These are phyloP conservation scores for Apodemia mormo DNA, from an alignment of 2,888 invertebrate species.

Conservation along the genomic window DNA sequence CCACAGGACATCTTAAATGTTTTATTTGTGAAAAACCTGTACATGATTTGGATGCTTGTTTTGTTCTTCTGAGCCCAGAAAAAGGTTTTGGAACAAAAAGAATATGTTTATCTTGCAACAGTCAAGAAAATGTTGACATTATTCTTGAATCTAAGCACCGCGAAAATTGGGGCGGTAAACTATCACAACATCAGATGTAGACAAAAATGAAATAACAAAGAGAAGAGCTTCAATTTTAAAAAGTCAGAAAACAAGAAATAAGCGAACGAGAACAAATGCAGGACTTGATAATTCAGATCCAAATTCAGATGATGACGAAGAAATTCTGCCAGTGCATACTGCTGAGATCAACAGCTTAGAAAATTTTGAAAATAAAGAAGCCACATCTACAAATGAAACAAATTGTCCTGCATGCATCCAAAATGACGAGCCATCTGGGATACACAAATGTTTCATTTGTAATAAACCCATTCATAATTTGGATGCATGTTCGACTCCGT, in stretches of 20 bases:
- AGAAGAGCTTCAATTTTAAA: background rate
- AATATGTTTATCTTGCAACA: background rate
- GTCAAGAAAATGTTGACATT: slow-evolving; percentile 2
- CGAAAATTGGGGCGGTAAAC: slow-evolving; percentile 12
- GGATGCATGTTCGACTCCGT: too few relatives aligned
- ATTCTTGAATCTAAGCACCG: background rate
- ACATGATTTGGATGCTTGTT: slow-evolving; percentile 6
- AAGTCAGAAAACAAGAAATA: background rate
- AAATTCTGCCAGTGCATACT: background rate
- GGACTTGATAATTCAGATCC: background rate
- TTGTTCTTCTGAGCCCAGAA: background rate
- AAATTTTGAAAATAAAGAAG: too few relatives aligned
- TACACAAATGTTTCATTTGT: too few relatives aligned
- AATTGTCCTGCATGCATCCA: too few relatives aligned
- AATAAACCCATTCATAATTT: too few relatives aligned
- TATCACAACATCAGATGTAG: background rate
- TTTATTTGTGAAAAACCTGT: slow-evolving; percentile 8
- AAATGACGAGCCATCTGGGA: too few relatives aligned
- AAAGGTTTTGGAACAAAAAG: slow-evolving; percentile 11
- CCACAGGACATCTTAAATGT: background rate
- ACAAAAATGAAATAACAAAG: background rate
- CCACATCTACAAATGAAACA: too few relatives aligned
- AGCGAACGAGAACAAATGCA: background rate
- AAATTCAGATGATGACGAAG: background rate
- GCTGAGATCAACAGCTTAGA: background rate